phyloP scores from a whole-genome alignment of 2,797 vertebrate species.

The Hypotaenidia philippensis region DNA sequence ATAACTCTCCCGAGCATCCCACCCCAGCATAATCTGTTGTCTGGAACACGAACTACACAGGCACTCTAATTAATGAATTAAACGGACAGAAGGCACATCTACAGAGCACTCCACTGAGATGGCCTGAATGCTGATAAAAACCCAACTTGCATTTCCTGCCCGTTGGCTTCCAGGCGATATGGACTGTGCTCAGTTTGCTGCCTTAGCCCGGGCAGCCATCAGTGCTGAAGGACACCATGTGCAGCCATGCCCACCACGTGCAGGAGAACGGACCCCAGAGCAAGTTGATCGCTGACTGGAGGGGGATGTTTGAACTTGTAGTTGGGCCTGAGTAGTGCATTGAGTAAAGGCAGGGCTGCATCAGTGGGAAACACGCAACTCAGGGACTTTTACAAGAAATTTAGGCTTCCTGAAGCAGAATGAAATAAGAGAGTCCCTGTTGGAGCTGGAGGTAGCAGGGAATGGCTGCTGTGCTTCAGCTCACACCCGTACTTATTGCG shows the following conservation, averaged over 20 bases:
- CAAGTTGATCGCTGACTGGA: not conserved
- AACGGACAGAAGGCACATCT: not conserved
- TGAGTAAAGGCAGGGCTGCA: not conserved
- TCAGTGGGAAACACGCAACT: not conserved
- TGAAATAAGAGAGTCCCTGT: not conserved
- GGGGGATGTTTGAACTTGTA: not conserved
- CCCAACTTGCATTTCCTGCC: not conserved
- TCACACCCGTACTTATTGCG: not conserved
- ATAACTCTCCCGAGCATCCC: not conserved
- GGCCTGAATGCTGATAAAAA: not conserved
- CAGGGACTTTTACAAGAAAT: not conserved
- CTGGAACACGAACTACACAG: not conserved
- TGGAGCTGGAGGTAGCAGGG: not conserved
- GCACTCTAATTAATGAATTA: not conserved
- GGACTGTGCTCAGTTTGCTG: not conserved
- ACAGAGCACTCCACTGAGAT: not conserved
- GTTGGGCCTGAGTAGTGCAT: not conserved
- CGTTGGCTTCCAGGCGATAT: not conserved
- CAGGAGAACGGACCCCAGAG: not conserved
- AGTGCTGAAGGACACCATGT: not conserved
- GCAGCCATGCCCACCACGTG: not conserved
- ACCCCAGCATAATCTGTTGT: not conserved
- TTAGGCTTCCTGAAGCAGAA: not conserved
- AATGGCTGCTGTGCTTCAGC: conserved; percentile 4
- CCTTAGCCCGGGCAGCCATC: not conserved